Evolutionary conservation across 2,888 invertebrate species (phyloP).

Genomic region (Eledone cirrhosa): DNA sequence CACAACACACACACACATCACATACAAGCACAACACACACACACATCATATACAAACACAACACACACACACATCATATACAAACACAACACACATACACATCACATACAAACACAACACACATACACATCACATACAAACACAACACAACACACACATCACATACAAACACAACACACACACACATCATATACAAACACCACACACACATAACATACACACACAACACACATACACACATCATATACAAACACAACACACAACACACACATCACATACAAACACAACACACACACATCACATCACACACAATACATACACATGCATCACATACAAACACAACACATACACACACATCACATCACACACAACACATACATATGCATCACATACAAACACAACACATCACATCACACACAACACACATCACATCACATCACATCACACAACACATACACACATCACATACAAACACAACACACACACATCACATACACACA

Average conservation of each 20-base stretch:
- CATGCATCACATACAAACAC: neutral
- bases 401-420: neutral
- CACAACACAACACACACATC: too few relatives aligned
- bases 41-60: too few relatives aligned
- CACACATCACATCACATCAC: neutral
- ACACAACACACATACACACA: neutral
- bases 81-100: too few relatives aligned
- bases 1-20: neutral
- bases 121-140: neutral
- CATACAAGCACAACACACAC: neutral
- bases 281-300: neutral
- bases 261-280: too few relatives aligned
- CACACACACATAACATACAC: too few relatives aligned
- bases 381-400: neutral
- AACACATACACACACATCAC: too few relatives aligned
- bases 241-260: neutral
- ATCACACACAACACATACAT: neutral
- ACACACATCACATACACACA: neutral
- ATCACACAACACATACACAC: neutral
- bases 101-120: neutral
- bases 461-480: too few relatives aligned
- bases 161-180: neutral
- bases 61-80: neutral
- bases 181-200: neutral
- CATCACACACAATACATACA: too few relatives aligned